Conservation (phyloP, 2,797 vertebrate species). For the Brotula barbata region DNA sequence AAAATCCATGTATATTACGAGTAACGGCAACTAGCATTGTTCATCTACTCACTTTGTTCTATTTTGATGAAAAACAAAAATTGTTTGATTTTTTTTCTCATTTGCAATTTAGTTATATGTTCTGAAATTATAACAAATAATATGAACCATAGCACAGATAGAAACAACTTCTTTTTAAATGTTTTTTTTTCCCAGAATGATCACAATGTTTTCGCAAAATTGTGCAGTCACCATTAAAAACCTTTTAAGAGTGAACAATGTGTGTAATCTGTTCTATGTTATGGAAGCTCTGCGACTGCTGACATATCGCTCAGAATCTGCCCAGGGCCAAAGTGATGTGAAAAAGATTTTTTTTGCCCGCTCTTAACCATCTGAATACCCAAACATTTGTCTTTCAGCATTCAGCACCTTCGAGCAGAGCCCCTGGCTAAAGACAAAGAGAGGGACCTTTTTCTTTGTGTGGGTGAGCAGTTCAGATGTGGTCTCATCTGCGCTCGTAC, state of each 20-base stretch:
- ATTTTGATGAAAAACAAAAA: too few species aligned
- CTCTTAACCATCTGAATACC: conserved; percentile 37
- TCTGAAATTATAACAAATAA: too few species aligned
- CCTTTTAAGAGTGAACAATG: conserved; percentile 20
- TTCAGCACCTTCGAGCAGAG: conserved; percentile 56
- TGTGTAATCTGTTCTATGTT: conserved; percentile 16
- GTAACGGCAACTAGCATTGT: too few species aligned
- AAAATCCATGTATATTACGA: too few species aligned
- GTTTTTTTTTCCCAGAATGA: too few species aligned
- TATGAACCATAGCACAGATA: too few species aligned
- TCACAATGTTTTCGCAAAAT: too few species aligned
- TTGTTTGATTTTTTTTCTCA: too few species aligned
- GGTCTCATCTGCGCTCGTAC: conserved; percentile 65
- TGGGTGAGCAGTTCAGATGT: conserved; percentile 68
- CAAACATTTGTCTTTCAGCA: conserved; percentile 63
- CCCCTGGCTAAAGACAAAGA: conserved; percentile 74
- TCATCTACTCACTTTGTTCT: too few species aligned
- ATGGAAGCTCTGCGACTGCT: not conserved
- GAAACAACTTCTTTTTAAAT: too few species aligned
- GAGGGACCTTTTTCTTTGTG: conserved; percentile 74
- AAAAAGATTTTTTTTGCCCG: not conserved
- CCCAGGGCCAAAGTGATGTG: conserved; percentile 5
- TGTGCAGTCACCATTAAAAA: not conserved
- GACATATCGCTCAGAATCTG: conserved; percentile 20
- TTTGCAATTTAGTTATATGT: too few species aligned